A percentile compares a stretch with the other conserved stretches of the same genome.
Conservation (phyloP, 2,888 invertebrate genomes). For the Torymus aiolomorphi region DNA sequence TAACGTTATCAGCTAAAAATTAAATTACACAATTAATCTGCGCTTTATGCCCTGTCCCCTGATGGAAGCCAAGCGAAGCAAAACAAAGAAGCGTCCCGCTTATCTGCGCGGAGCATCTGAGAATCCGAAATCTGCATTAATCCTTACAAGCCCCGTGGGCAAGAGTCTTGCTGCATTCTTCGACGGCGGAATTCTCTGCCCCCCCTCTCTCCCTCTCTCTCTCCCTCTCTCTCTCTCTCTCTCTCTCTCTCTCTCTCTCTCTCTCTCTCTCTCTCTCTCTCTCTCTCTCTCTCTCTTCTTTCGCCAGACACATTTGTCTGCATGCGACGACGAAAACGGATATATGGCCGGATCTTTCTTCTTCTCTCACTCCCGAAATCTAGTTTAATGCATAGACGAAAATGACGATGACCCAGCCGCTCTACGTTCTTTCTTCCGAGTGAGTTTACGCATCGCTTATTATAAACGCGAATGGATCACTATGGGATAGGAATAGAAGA, state of each 20-base stretch:
- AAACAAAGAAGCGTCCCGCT: not conserved
- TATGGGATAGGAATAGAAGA: no score
- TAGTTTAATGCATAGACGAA: no score
- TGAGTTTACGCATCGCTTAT: no score
- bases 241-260: not conserved
- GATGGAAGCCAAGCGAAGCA: no score
- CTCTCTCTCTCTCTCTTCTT: not conserved
- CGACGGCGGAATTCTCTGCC: not conserved
- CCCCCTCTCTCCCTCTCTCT: no score
- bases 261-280: not conserved
- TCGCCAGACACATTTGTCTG: not conserved
- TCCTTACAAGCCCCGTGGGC: not conserved
- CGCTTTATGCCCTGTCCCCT: no score
- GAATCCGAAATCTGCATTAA: conserved; percentile 8
- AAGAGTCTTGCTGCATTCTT: not conserved
- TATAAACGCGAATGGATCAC: no score
- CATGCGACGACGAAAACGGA: not conserved
- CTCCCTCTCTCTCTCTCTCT: not conserved
- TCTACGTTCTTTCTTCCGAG: no score
- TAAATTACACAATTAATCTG: no score
- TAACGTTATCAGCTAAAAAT: no score
- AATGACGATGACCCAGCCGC: no score
- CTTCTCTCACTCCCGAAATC: no score
- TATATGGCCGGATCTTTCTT: not conserved
- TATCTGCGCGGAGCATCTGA: not conserved